These are phyloP conservation scores for Epinotia nisella DNA, from an alignment of 2,888 invertebrate species.

Conservation along the genomic window DNA sequence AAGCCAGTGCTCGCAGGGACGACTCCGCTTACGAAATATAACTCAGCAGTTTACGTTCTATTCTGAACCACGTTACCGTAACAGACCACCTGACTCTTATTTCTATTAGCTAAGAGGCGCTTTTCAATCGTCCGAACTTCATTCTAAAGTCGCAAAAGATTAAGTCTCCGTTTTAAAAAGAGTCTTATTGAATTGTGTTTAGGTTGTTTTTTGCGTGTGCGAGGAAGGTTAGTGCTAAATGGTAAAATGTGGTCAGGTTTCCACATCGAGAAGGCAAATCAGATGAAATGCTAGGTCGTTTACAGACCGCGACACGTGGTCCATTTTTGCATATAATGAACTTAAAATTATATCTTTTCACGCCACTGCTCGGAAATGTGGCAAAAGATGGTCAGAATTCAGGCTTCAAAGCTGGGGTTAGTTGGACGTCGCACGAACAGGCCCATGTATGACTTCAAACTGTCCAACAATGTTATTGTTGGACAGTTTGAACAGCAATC, in stretches of 20 bases:
- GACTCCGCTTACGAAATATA: constrained; percentile 27
- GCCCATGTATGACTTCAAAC: too few species aligned
- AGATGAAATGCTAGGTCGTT: constrained; percentile 40
- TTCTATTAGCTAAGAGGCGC: not conserved
- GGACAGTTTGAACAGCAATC: too few species aligned
- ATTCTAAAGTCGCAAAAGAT: constrained; percentile 2
- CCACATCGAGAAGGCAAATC: constrained; percentile 30
- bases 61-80: not conserved
- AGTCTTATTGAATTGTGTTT: not conserved
- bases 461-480: too few species aligned
- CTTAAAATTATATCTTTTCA: not conserved
- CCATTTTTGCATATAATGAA: not conserved
- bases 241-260: constrained; percentile 33
- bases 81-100: constrained; percentile 14
- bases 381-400: too few species aligned
- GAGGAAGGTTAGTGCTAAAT: not conserved
- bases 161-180: not conserved
- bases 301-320: constrained; percentile 38
- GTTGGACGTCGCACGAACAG: too few species aligned
- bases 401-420: too few species aligned
- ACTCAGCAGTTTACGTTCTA: constrained; percentile 29
- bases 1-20: constrained; percentile 35
- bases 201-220: constrained; percentile 8
- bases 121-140: not conserved
- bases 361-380: too few species aligned